These are phyloP conservation scores for Meghimatium bilineatum DNA, from an alignment of 2,888 invertebrate genomes.

Conservation along the genomic window DNA sequence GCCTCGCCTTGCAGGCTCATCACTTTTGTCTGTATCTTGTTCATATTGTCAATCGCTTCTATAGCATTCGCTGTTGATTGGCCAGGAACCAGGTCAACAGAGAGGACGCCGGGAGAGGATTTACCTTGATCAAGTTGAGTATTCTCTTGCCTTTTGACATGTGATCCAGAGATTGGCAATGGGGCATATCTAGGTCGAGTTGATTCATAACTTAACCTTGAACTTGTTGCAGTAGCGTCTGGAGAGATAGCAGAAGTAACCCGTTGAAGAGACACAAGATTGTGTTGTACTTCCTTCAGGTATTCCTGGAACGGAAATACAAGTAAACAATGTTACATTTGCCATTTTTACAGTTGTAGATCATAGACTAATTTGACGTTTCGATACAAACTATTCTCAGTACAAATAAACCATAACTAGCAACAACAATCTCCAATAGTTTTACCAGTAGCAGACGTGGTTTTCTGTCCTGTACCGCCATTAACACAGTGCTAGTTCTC, in stretches of 20 bases:
- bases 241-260: not conserved
- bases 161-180: not conserved
- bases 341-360: not conserved
- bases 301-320: conserved; percentile 34
- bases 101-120: not conserved
- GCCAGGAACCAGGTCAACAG: not conserved
- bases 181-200: not conserved
- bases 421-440: not conserved
- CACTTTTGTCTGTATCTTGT: conserved; percentile 48
- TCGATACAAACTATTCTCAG: not conserved
- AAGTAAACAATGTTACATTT: not conserved
- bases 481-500: too few species aligned
- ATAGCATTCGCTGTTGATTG: conserved; percentile 1
- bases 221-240: not conserved
- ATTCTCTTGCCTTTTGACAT: not conserved
- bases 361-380: not conserved
- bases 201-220: not conserved
- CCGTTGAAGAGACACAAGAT: conserved; percentile 26
- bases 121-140: not conserved
- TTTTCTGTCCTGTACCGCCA: too few species aligned
- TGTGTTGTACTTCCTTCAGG: conserved; percentile 47
- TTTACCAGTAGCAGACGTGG: too few species aligned
- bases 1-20: conserved; percentile 56
- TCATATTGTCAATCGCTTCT: conserved; percentile 47
- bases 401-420: not conserved